Conservation (phyloP, 2,888 invertebrate genomes). For the Nasonovia ribisnigri region DNA sequence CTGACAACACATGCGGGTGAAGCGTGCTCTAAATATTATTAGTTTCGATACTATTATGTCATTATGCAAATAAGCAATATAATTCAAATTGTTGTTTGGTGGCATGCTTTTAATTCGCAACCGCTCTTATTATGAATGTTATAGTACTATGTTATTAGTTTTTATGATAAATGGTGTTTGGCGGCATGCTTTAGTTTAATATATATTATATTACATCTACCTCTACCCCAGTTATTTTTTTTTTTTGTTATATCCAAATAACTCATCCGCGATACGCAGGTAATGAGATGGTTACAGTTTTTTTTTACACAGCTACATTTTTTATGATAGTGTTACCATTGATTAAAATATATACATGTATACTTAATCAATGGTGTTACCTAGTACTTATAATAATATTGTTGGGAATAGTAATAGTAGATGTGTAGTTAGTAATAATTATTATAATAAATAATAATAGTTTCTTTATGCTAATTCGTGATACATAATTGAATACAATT, state of each 20-base stretch:
- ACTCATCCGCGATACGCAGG: too few species aligned
- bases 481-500: not conserved
- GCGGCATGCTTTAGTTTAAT: not conserved
- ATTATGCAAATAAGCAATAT: not conserved
- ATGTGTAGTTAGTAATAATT: not conserved
- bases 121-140: too few species aligned
- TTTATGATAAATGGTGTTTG: not conserved
- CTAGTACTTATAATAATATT: not conserved
- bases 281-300: too few species aligned
- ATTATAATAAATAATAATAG: not conserved
- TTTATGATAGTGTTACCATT: not conserved
- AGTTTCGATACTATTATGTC: not conserved
- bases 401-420: not conserved
- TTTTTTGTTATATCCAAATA: too few species aligned
- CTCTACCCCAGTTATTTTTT: too few species aligned
- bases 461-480: not conserved
- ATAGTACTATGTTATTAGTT: too few species aligned
- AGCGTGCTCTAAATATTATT: not conserved
- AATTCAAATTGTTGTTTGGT: not conserved
- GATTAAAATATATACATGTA: too few species aligned
- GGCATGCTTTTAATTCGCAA: not conserved
- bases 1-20: too few species aligned
- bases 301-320: too few species aligned
- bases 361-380: too few species aligned
- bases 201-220: not conserved